A percentile compares a stretch with the other conserved stretches of the same genome.
Conservation (phyloP, 2,113 vertebrate species). For the Carassius gibelio region DNA sequence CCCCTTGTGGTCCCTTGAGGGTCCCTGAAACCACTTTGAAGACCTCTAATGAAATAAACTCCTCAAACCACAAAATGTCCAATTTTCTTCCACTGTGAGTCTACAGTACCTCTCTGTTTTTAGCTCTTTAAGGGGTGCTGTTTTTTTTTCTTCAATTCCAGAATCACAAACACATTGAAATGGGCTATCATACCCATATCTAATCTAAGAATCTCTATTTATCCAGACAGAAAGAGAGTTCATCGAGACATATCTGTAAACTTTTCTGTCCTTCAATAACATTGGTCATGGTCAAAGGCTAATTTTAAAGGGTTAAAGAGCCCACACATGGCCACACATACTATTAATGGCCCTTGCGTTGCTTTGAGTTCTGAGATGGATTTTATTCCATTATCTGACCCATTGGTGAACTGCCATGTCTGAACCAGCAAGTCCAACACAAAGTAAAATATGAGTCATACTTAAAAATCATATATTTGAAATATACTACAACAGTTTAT, state of each 20-base stretch:
- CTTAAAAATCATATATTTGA: background rate
- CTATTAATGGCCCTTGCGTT: background rate
- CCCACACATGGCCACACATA: background rate
- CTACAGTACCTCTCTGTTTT: no score
- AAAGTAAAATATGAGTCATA: background rate
- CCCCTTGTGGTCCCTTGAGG: conserved; percentile 1
- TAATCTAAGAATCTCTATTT: conserved; percentile 58
- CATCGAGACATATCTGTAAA: conserved; percentile 69
- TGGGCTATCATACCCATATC: background rate
- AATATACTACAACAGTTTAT: background rate
- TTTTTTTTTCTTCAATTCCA: background rate
- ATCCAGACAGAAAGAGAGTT: conserved; percentile 67
- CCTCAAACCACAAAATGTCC: background rate
- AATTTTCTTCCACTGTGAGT: background rate
- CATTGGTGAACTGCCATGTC: background rate
- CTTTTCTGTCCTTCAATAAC: conserved; percentile 70
- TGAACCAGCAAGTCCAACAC: background rate
- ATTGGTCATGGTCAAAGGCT: conserved; percentile 60
- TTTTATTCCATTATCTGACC: background rate
- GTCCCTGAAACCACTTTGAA: background rate
- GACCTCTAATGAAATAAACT: background rate
- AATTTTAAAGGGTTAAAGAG: conserved; percentile 50
- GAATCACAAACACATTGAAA: background rate
- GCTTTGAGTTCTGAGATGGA: background rate
- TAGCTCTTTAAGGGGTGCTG: background rate